Evolutionary conservation across 2,113 vertebrate genomes (phyloP), one percentile per base, ranked within the genome.

Genomic region (Heloderma charlesbogerti): DNA sequence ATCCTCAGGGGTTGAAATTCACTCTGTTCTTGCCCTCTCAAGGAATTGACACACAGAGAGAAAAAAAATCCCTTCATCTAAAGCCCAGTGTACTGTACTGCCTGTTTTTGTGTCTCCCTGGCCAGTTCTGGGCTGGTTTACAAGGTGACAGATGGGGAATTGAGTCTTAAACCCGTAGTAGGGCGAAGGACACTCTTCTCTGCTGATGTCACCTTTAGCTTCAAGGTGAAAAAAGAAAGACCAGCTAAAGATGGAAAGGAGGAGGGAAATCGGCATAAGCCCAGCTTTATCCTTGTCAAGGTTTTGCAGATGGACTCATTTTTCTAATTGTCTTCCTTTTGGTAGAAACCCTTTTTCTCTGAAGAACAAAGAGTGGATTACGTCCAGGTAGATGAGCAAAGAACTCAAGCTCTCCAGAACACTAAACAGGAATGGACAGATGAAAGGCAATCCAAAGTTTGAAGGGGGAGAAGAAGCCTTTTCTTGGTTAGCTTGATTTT

Each of bases 391-490:
- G 99, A 99, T 57, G 98, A 99, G 90, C 98, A 99, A 97, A 99
- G 99, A 97, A 99, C 99, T n/a, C 99, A 99, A 92, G 99, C 99
- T 45, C 98, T 99, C 91, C 98, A 98, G 96, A 99, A 96, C 97
- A 99, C 99, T 93, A 99, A 98, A 93, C 98, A 99, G 96, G 98
- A 99, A 96, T 99, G 99, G 99, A 99, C 98, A 51, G 99, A 99
- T 78, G 98, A 98, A 86, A 97, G 99, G 66, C 99, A 99, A 93
- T 99, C 98, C 0, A 99, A 99, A 97, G 98, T 97, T 45, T 99
- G 96, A 98, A 92, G 67, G 29, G 89, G 83, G 18, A 29, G 60
- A 60, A 57, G 66, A n/a, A 60, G n/a, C 43, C 27, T 15, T 84
- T 43, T 16, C 12, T 81, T 54, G 72, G 86, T 37, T 4, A n/a